phyloP scores from a whole-genome alignment of 1,140 invertebrate genomes.

The Apis mellifera region Amel_HAv3.1 CM009943.2:7717001-7717500 shows the following conservation, averaged over 20 bases:
- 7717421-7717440: background rate
- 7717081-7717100: constrained; percentile 80
- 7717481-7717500: too few species aligned
- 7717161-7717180: constrained; percentile 81
- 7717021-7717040: constrained; percentile 74
- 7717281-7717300: constrained; percentile 53
- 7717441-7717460: background rate
- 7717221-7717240: constrained; percentile 61
- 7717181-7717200: constrained; percentile 79
- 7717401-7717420: background rate
- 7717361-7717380: background rate
- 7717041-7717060: constrained; percentile 75
- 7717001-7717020: constrained; percentile 72
- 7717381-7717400: background rate
- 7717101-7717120: constrained; percentile 71
- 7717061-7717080: constrained; percentile 81
- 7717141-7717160: constrained; percentile 81
- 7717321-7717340: constrained; percentile 21
- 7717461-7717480: too few species aligned
- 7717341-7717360: background rate
- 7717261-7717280: constrained; percentile 59
- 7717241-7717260: constrained; percentile 66
- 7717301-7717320: constrained; percentile 53
- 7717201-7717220: constrained; percentile 66
- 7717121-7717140: constrained; percentile 71